Conservation (phyloP, 2,797 vertebrate genomes). For the Brachyalestes nurse region DNA sequence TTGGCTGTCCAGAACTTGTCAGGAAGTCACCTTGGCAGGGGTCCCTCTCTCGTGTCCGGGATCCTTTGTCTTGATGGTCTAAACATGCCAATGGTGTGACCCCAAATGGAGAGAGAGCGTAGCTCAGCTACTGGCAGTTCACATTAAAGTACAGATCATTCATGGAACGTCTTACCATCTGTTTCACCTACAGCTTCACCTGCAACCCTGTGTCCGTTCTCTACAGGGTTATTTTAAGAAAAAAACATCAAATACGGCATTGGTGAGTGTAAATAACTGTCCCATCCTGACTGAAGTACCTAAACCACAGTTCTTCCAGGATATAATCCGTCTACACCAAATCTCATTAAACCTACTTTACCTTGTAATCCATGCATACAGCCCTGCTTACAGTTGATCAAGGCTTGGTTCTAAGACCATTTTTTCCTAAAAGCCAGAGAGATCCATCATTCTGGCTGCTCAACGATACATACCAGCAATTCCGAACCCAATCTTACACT, state of each 20-base stretch:
- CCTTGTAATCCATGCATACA: too few species aligned
- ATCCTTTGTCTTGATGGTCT: constrained; percentile 59
- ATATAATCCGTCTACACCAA: too few species aligned
- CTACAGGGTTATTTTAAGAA: too few species aligned
- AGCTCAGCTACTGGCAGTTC: constrained; percentile 73
- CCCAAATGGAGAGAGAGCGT: too few species aligned
- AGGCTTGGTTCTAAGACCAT: neutral
- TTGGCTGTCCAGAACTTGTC: constrained; percentile 58
- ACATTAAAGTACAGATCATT: constrained; percentile 68
- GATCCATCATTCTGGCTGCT: neutral
- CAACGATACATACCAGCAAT: neutral
- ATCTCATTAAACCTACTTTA: too few species aligned
- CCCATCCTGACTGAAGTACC: too few species aligned
- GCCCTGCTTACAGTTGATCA: too few species aligned
- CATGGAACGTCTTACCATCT: constrained; percentile 73
- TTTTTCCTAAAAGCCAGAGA: neutral
- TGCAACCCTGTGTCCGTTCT: too few species aligned
- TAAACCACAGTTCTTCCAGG: too few species aligned
- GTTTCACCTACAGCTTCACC: constrained; percentile 53
- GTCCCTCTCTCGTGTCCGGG: constrained; percentile 66
- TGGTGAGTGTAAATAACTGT: too few species aligned
- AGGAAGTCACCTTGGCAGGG: constrained; percentile 53
- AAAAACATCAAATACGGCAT: too few species aligned
- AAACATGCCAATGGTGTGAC: constrained; percentile 60
- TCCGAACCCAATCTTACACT: neutral